Evolutionary conservation across 2,888 invertebrate species (phyloP).

Genomic region (Syrphus vitripennis): DNA sequence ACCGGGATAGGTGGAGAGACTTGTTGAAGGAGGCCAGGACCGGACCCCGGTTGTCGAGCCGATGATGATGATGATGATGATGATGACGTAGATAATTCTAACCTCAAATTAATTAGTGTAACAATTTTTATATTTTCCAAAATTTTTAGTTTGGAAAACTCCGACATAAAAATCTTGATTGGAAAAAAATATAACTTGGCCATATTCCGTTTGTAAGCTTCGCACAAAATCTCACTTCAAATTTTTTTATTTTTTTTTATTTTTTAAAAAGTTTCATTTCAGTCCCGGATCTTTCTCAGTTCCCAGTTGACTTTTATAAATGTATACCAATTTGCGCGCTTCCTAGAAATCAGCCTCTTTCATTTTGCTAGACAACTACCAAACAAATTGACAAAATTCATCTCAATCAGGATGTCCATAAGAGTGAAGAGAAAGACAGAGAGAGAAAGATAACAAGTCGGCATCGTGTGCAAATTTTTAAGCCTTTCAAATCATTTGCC

Average conservation of each 20-base stretch:
- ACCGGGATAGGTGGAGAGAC: no score
- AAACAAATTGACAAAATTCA: slow-evolving; percentile 64
- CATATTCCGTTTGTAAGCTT: no score
- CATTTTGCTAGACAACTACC: slow-evolving; percentile 21
- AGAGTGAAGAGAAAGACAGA: background rate
- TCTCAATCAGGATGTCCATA: slow-evolving; percentile 67
- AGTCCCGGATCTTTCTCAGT: background rate
- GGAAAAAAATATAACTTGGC: no score
- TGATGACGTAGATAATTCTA: no score
- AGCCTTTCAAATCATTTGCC: slow-evolving; percentile 46
- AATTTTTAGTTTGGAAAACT: no score
- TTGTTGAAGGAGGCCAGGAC: no score
- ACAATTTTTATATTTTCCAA: no score
- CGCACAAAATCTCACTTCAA: background rate
- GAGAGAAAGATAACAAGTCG: background rate
- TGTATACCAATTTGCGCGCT: slow-evolving; percentile 43
- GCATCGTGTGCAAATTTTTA: slow-evolving; percentile 32
- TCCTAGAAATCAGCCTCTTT: slow-evolving; percentile 55
- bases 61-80: no score
- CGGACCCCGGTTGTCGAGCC: no score
- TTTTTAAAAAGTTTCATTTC: background rate
- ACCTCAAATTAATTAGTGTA: no score
- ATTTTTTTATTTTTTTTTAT: background rate
- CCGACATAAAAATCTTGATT: no score
- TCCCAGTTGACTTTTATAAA: slow-evolving; percentile 58